Evolutionary conservation across 2,113 vertebrate species (phyloP), one percentile per base, ranked within the genome.

Genomic region (Xiphophorus maculatus): DNA sequence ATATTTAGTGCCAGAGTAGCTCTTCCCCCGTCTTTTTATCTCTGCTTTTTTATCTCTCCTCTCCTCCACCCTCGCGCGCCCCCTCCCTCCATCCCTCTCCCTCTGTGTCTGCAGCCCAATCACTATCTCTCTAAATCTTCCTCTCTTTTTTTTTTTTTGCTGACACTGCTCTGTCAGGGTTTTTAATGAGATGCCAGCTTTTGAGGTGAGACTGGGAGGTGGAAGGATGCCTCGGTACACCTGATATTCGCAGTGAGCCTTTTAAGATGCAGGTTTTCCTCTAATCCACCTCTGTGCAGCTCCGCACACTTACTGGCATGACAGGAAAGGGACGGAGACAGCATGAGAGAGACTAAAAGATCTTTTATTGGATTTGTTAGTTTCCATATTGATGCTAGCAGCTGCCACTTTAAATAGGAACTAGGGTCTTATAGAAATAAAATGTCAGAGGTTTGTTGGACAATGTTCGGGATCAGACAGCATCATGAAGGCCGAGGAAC

Each of bases 171-270:
- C 78, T 88, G 90, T 91, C 87, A 88, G 77, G 84, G 73, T 73
- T 87, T 90, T 88, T 91, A 91, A 92, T 92, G 86, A 92, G 90
- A 91, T 88, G 88, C 88, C 84, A 80, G 80, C 42, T 44, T 93
- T 80, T 89, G 72, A 90, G 77, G 78, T 81, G 44, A 48, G 15
- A 5, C 4, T 19, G 44, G 90, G 68, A 89, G 76, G 76, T 76
- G 71, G 78, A 80, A 79, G 73, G 73, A 83, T 79, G 86, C 77
- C 89, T 81, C 86, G 85, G 79, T 85, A 79, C 79, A 80, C 35
- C 69, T 81, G 76, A 83, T 88, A 51, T 76, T 78, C 42, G 69
- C 70, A 73, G 76, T 25, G 22, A 77, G 72, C 74, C 54, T 54
- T 66, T 76, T 48, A 29, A 58, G 58, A 79, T 72, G 62, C 74